These are phyloP conservation scores for Diloba caeruleocephala DNA, from an alignment of 2,888 invertebrate species.

Conservation along the genomic window DNA sequence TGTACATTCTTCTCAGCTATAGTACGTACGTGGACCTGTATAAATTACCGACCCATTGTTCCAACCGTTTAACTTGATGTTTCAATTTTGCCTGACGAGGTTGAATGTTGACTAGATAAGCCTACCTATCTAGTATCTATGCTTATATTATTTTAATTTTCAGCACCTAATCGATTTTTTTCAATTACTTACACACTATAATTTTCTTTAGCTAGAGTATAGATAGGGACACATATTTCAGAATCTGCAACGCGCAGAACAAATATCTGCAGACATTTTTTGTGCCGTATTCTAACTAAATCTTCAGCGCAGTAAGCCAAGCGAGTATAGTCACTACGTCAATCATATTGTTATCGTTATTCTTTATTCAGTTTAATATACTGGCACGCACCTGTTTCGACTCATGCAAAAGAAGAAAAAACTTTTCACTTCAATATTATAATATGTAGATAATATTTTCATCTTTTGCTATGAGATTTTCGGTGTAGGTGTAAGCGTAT, in stretches of 20 bases:
- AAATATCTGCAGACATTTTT: too few relatives aligned
- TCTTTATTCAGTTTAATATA: slow-evolving; percentile 17
- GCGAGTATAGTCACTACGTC: too few relatives aligned
- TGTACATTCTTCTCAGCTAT: slow-evolving; percentile 42
- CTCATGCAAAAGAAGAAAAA: slow-evolving; percentile 28
- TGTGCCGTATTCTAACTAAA: too few relatives aligned
- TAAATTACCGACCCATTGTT: slow-evolving; percentile 48
- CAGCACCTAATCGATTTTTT: too few relatives aligned
- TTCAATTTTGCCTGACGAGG: slow-evolving; percentile 46
- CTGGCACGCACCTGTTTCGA: slow-evolving; percentile 8
- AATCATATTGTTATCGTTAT: slow-evolving; percentile 12
- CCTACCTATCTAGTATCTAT: neutral
- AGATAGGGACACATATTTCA: too few relatives aligned
- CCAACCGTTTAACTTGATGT: slow-evolving; percentile 43
- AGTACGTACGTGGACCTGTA: slow-evolving; percentile 35
- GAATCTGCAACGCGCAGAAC: too few relatives aligned
- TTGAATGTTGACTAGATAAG: slow-evolving; percentile 9
- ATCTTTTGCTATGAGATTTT: slow-evolving; percentile 45
- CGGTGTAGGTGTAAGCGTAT: slow-evolving; percentile 34
- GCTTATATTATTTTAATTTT: too few relatives aligned
- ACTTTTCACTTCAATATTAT: slow-evolving; percentile 28
- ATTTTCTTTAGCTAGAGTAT: too few relatives aligned
- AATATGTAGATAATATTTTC: slow-evolving; percentile 38
- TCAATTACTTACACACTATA: too few relatives aligned
- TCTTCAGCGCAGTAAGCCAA: too few relatives aligned